A percentile compares a stretch with the other conserved stretches of the same genome.
phyloP scores from a whole-genome alignment of 2,888 invertebrate species.

The Rhagophthalmus giganteus region DNA sequence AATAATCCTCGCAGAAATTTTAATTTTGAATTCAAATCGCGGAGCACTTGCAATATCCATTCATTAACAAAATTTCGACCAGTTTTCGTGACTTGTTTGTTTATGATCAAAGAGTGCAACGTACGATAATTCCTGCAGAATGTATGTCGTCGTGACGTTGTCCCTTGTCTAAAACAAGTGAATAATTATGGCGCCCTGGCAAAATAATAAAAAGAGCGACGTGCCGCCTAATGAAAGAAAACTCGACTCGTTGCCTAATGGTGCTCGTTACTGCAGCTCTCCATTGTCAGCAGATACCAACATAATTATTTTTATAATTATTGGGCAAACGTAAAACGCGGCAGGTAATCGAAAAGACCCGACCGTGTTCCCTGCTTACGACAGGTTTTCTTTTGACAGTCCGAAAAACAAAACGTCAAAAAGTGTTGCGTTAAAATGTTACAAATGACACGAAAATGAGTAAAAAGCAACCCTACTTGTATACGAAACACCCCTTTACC shows the following conservation, averaged over 20 bases:
- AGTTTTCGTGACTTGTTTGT: not conserved
- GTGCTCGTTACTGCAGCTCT: slow-evolving; percentile 20
- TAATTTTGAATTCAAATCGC: not conserved
- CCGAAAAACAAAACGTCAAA: not conserved
- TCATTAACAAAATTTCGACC: not conserved
- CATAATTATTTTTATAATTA: slow-evolving; percentile 49
- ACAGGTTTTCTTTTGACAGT: slow-evolving; percentile 32
- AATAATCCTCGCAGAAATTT: not conserved
- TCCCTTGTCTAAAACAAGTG: not conserved
- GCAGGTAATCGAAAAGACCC: slow-evolving; percentile 38
- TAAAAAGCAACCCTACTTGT: no score
- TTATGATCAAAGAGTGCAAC: not conserved
- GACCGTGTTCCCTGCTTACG: slow-evolving; percentile 35
- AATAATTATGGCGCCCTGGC: not conserved
- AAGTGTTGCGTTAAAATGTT: not conserved
- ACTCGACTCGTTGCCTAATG: slow-evolving; percentile 8
- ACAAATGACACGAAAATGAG: not conserved
- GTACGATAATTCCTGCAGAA: not conserved
- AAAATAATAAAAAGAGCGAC: not conserved
- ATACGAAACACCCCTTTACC: not conserved
- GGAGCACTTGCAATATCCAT: not conserved
- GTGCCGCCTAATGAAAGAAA: slow-evolving; percentile 12
- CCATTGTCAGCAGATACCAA: slow-evolving; percentile 40
- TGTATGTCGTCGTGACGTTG: not conserved
- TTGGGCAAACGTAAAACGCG: slow-evolving; percentile 42